These are phyloP conservation scores for Sebastes hopkinsi DNA, from an alignment of 2,797 vertebrate species.

Conservation along the genomic window DNA sequence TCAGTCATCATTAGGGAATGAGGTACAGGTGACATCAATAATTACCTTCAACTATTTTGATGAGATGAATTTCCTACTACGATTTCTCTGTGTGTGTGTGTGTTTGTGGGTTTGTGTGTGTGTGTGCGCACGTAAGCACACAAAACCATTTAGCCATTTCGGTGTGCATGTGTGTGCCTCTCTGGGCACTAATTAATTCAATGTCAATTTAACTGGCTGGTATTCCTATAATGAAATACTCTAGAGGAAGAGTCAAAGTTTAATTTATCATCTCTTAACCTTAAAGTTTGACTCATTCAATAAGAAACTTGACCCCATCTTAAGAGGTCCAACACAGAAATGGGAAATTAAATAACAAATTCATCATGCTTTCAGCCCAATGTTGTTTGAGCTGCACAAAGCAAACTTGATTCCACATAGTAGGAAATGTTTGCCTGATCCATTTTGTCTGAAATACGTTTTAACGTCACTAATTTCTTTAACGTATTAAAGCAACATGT, in stretches of 20 bases:
- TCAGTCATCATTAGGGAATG: conserved; percentile 28
- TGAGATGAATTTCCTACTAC: not conserved
- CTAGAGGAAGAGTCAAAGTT: conserved; percentile 12
- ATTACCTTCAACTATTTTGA: conserved; percentile 32
- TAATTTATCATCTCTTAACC: conserved; percentile 22
- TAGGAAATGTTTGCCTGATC: not conserved
- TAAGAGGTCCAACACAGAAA: not conserved
- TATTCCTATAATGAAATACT: conserved; percentile 37
- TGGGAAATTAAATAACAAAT: not conserved
- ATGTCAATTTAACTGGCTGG: not conserved
- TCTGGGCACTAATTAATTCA: conserved; percentile 29
- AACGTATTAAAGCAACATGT: no score
- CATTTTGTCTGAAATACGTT: not conserved
- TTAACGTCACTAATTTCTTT: no score
- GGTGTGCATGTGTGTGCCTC: not conserved
- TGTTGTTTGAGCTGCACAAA: not conserved
- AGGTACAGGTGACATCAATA: conserved; percentile 24
- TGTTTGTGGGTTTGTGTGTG: not conserved
- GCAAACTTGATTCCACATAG: not conserved
- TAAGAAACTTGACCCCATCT: not conserved
- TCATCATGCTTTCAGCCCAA: not conserved
- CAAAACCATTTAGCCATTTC: not conserved
- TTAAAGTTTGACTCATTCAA: conserved; percentile 15
- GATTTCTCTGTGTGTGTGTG: not conserved
- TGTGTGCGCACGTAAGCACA: not conserved